Base-by-base conservation (phyloP, 92 coral and sea anemone species). In the Epizoanthus rinbou region DNA sequence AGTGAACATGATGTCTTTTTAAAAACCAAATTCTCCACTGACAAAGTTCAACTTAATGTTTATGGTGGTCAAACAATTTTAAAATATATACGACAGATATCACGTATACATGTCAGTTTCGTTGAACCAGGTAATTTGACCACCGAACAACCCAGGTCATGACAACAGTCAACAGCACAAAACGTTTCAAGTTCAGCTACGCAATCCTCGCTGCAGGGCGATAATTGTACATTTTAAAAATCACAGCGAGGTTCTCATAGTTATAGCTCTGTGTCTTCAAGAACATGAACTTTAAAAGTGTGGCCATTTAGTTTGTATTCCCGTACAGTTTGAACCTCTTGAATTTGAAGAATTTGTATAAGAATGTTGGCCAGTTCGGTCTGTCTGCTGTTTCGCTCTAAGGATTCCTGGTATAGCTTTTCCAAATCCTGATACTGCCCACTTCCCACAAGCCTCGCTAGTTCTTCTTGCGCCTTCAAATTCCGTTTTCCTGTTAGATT, bases 251-350 rank as follows among this genome's bases (percentile, higher is more conserved):
- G 31, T 11, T 9, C 24, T 11, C 28, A 63, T 14, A 63, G 83
- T 72, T 74, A 88, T 3, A 89, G 60, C 14, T 89, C 92, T 33
- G 92, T 89, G 89, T 89, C 92, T 56, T 89, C 92, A 8, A 89
- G 45, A 19, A 89, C 92, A 67, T 81, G 85, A 4, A 89, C 92
- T 50, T 71, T 89, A 16, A 89, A 85, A 5, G 89, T 85, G 24
- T 69, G 70, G 22, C 92, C 92, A 23, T 85, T 85, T 66, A 89
- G 53, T 10, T 84, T 85, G 65, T 89, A 89, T 62, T 89, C 84
- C 18, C 81, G 75, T 10, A 76, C 71, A 16, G 92, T 89, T 50
- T 85, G 84, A 10, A 89, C 89, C 50, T 89, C 92, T 86, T 89
- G 92, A 21, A 89, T 74, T 31, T 89, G 92, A 19, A 89, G 80